phyloP scores from a whole-genome alignment of 2,113 vertebrate species.

The Pygoscelis antarcticus region DNA sequence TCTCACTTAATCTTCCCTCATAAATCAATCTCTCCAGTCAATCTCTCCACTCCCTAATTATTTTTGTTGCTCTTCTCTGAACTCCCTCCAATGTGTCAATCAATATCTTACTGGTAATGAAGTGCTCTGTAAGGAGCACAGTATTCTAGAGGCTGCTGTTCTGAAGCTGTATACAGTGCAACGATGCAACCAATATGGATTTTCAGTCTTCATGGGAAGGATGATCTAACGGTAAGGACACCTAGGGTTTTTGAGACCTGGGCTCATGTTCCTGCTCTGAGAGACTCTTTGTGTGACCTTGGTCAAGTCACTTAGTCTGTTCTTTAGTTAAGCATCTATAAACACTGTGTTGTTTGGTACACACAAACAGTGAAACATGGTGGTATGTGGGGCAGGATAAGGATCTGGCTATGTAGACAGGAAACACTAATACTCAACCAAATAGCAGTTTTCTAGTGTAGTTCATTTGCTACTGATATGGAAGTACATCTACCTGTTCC shows the following conservation, averaged over 20 bases:
- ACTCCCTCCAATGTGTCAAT: slow-evolving; percentile 65
- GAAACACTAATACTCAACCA: background rate
- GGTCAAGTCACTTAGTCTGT: background rate
- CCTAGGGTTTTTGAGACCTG: background rate
- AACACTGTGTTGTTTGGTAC: background rate
- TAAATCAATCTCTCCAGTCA: slow-evolving; percentile 69
- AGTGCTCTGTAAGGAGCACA: slow-evolving; percentile 30
- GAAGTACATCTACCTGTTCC: rapidly evolving
- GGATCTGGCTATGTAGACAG: background rate
- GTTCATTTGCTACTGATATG: rapidly evolving
- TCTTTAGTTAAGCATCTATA: background rate
- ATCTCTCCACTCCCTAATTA: slow-evolving; percentile 67
- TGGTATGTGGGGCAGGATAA: background rate
- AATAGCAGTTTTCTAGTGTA: background rate
- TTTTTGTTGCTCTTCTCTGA: slow-evolving; percentile 70
- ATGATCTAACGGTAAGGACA: background rate
- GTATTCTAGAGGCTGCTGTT: slow-evolving; percentile 34
- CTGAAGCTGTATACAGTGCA: background rate
- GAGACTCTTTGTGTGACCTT: background rate
- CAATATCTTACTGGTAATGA: slow-evolving; percentile 66
- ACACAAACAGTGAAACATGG: background rate
- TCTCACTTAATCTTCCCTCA: slow-evolving; percentile 65
- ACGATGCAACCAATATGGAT: slow-evolving; percentile 15
- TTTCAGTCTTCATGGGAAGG: slow-evolving; percentile 37
- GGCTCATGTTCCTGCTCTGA: background rate